Evolutionary conservation across 2,797 vertebrate species (phyloP), one percentile per base, ranked within the genome.

Genomic region (Enteromius thamalakanensis): DNA sequence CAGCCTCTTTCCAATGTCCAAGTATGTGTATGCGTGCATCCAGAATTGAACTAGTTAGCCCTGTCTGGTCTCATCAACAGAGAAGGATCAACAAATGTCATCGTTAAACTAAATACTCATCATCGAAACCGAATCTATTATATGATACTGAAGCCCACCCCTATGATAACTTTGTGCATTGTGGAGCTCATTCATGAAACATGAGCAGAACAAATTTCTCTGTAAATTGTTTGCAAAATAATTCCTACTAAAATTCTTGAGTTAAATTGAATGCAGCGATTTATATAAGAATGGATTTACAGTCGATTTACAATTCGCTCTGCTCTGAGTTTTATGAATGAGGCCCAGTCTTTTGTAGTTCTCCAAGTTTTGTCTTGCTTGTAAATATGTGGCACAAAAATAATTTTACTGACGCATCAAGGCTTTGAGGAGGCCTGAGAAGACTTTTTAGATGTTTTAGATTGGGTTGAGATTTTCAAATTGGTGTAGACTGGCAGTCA

Each of bases 381-480:
- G 29, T 64, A 32, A 64, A 14, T 7, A 12, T 64, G 60, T 64
- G 26, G 11, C 60, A 62, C 60, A 29, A 62, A 62, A 17, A 32
- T 8, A 17, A 32, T 64, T 64, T 64, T 32, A 29, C 60, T 32
- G 6, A 64, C 14, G 14, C 60, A 64, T 64, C 60, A 64, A 64
- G 60, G 17, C 14, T 7, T 64, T 3, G 60, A 23, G 26, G 23
- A 64, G 60, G 60, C 60, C 14, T 64, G 55, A 47, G 6, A 78
- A 65, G 26, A 79, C 29, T 21, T 78, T 11, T 6, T 79, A 11
- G 29, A 67, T 15, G 47, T 51, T 51, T 79, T 51, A 79, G 21
- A 51, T 37, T 67, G 42, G 19, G 77, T 21, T 37, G 19, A 37
- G 45, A 67, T 47, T 78, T 78, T 62, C 14, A 65, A 79, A 64